Conservation (phyloP, 1,140 invertebrate species). For the Coenobita brevimanus region DNA sequence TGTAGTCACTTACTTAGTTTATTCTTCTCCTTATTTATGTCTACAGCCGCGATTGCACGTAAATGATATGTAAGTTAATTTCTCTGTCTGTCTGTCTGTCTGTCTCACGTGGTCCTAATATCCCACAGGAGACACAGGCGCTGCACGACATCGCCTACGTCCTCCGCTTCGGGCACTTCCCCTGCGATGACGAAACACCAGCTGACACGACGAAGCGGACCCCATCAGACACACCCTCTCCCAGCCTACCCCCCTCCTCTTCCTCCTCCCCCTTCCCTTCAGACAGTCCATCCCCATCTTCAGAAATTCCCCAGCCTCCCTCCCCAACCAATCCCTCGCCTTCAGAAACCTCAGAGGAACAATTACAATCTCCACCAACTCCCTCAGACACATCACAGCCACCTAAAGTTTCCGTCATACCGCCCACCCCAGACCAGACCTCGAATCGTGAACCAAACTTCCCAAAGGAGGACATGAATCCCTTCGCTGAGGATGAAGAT, state of each 20-base stretch:
- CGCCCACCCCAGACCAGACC: neutral
- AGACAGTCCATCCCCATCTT: neutral
- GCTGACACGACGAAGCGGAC: neutral
- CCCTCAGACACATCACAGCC: neutral
- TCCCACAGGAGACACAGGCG: conserved; percentile 24
- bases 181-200: neutral
- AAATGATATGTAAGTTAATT: no score
- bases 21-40: no score
- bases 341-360: no score
- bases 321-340: no score
- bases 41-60: no score
- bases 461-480: conserved; percentile 3
- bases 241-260: neutral
- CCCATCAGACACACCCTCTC: neutral
- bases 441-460: neutral
- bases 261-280: no score
- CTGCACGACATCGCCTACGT: conserved; percentile 52
- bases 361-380: no score
- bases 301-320: neutral
- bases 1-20: no score
- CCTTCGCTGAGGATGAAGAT: conserved; percentile 12
- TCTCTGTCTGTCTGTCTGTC: no score
- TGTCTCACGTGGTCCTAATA: no score
- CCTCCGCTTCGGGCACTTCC: conserved; percentile 56
- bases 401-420: neutral